Percentiles rank a stretch among this genome's conserved stretches.
Conservation (phyloP, 2,113 vertebrate genomes). For the Verasper variegatus region DNA sequence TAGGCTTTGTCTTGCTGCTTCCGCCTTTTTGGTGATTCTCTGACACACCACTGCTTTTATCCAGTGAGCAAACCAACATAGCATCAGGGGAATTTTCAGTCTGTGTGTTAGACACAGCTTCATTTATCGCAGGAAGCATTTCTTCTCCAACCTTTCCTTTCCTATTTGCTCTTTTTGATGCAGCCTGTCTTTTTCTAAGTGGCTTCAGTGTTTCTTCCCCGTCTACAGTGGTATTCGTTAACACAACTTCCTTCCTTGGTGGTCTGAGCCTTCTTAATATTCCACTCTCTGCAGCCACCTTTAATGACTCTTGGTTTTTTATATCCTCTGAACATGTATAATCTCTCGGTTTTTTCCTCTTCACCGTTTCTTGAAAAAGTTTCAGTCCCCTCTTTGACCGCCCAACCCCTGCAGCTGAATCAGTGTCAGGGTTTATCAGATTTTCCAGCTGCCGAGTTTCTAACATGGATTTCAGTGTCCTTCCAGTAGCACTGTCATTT, state of each 20-base stretch:
- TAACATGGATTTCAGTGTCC: neutral
- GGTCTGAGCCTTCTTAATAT: neutral
- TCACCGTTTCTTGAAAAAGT: conserved; percentile 18
- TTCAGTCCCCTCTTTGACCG: conserved; percentile 45
- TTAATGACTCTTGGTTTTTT: neutral
- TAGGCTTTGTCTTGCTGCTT: neutral
- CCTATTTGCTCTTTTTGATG: conserved; percentile 29
- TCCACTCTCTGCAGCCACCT: neutral
- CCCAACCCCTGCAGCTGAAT: neutral
- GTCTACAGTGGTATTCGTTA: neutral
- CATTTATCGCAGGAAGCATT: neutral
- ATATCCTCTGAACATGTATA: neutral
- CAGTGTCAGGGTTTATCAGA: neutral
- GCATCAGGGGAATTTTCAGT: conserved; percentile 13
- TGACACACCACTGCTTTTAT: conserved; percentile 2
- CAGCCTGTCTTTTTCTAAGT: neutral
- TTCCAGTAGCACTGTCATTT: neutral
- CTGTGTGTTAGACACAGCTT: neutral
- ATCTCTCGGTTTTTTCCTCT: conserved; percentile 47
- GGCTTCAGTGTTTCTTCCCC: conserved; percentile 3
- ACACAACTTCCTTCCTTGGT: neutral
- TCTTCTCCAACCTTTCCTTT: conserved; percentile 34
- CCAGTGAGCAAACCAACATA: conserved; percentile 21
- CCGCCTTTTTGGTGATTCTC: conserved; percentile 3
- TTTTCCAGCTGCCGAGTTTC: conserved; percentile 11